phyloP scores from a whole-genome alignment of 1,140 invertebrate species.

The Diprion similis region DNA sequence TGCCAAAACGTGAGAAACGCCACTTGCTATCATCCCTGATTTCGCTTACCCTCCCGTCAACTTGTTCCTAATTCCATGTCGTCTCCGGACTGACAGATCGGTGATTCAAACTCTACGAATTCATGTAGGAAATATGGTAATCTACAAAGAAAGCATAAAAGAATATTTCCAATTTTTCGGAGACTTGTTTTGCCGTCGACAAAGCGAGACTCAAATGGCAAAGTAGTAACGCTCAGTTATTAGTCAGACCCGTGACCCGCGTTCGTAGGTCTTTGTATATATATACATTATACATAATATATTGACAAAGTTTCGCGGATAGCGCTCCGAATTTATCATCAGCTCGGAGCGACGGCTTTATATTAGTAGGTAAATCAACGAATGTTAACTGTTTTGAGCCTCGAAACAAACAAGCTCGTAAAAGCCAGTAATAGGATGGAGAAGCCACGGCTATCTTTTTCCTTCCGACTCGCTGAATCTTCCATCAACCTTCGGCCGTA shows the following conservation, averaged over 20 bases:
- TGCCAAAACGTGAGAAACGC: too few species aligned
- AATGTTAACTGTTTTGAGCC: background rate
- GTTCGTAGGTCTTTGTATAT: too few species aligned
- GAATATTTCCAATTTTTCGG: background rate
- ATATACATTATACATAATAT: too few species aligned
- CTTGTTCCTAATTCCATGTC: too few species aligned
- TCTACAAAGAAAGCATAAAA: background rate
- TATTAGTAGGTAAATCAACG: background rate
- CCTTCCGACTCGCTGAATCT: background rate
- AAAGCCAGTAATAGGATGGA: background rate
- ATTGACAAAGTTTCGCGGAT: background rate
- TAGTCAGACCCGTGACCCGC: background rate
- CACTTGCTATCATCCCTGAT: too few species aligned
- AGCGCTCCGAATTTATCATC: background rate
- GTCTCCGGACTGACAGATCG: too few species aligned
- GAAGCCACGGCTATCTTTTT: background rate
- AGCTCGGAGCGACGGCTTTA: background rate
- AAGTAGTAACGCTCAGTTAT: background rate
- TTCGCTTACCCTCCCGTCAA: too few species aligned
- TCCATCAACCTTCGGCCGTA: background rate
- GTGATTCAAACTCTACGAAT: too few species aligned
- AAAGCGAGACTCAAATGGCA: background rate
- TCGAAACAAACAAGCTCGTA: constrained; percentile 2
- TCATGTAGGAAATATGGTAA: too few species aligned
- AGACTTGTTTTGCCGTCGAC: background rate